phyloP scores from a whole-genome alignment of 2,888 invertebrate species.

The Caenorhabditis wallacei region DNA sequence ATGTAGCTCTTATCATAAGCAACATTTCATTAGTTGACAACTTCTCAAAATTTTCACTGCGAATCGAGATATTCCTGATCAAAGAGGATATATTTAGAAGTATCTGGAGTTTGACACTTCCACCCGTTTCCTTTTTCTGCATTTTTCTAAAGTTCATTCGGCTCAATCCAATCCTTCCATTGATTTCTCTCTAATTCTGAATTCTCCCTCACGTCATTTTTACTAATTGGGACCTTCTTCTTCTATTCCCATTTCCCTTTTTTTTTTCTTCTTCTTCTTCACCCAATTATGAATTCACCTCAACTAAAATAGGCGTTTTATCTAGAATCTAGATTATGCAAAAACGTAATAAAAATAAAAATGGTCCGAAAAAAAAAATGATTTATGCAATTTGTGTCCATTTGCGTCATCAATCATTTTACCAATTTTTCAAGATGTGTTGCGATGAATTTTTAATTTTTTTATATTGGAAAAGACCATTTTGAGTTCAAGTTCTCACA shows the following conservation, averaged over 20 bases:
- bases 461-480: neutral
- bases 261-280: neutral
- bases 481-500: too few relatives aligned
- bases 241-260: neutral
- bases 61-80: too few relatives aligned
- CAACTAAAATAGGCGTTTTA: constrained; percentile 34
- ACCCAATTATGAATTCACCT: constrained; percentile 56
- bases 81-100: too few relatives aligned
- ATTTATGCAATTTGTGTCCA: neutral
- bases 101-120: too few relatives aligned
- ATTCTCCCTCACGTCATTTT: constrained; percentile 26
- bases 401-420: neutral
- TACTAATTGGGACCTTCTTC: constrained; percentile 31
- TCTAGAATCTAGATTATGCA: constrained; percentile 9
- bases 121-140: neutral
- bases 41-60: too few relatives aligned
- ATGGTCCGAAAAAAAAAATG: neutral
- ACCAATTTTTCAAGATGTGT: constrained; percentile 15
- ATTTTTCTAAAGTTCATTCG: constrained; percentile 23
- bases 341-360: constrained; percentile 9
- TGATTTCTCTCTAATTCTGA: neutral
- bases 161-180: constrained; percentile 10
- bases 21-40: too few relatives aligned
- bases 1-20: too few relatives aligned
- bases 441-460: constrained; percentile 20